Evolutionary conservation across 2,797 vertebrate species (phyloP).

Genomic region (Leuciscus waleckii): DNA sequence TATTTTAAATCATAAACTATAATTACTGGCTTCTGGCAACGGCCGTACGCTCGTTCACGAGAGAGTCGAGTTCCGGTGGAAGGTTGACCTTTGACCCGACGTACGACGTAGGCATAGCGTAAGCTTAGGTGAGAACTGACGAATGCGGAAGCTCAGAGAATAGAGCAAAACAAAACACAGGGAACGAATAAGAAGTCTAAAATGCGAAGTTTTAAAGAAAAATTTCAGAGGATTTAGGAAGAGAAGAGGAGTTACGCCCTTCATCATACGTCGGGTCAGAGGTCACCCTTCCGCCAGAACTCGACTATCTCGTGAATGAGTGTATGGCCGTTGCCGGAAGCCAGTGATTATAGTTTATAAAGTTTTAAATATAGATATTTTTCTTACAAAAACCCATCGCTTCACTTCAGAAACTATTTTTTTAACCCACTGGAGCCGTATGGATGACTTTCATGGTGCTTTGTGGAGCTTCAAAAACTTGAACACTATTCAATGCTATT

Average conservation of each 20-base stretch:
- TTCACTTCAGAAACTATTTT: too few species aligned
- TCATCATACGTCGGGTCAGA: too few species aligned
- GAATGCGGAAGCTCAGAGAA: neutral
- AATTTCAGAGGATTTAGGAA: neutral
- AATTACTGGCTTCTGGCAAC: neutral
- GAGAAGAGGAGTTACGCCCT: neutral
- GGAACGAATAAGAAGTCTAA: neutral
- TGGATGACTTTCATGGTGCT: too few species aligned
- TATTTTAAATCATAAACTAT: neutral
- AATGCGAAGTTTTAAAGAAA: neutral
- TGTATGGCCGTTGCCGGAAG: neutral
- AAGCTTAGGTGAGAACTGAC: neutral
- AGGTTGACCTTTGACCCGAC: neutral
- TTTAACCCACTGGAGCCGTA: too few species aligned
- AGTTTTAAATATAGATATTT: neutral
- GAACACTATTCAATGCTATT: too few species aligned
- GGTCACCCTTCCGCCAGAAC: too few species aligned
- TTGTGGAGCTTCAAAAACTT: too few species aligned
- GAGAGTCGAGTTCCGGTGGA: neutral
- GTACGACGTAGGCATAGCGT: neutral
- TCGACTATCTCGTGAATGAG: neutral
- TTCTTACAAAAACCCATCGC: neutral
- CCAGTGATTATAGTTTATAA: neutral
- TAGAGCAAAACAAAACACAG: neutral
- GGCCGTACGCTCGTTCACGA: too few species aligned